Evolutionary conservation across 1,140 invertebrate genomes (phyloP), one percentile per base, ranked within the genome.

Genomic region (Orchesella cincta): DNA sequence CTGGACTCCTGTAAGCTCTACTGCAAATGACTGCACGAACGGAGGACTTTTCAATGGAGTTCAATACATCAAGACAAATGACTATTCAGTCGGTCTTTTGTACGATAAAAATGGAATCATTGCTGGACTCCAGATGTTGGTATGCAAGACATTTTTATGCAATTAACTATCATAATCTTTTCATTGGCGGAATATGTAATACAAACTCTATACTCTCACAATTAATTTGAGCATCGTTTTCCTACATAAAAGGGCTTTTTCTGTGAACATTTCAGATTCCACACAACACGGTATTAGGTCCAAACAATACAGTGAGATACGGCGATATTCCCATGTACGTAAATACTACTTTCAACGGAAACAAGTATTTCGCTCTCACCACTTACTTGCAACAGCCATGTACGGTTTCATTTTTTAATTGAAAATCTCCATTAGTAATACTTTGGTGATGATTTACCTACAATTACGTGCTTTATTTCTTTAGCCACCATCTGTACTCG

Each of bases 121-220:
- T 26, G 78, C 73, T 28, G 80, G 80, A 62, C 62, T 81, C 29
- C 80, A 81, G 74, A 70, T 78, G 20, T 26, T 78, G 31, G 80
- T 80, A 73, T 74, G 72, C 5, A 71, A 31, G 2, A 31, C 67
- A 71, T 35, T 54, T 36, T 29, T 72, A 52, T 72, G 23, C 5
- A 77, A 62, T 51, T 71, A 23, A n/a, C n/a, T n/a, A n/a, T n/a
- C n/a, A n/a, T n/a, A n/a, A n/a, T n/a, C n/a, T n/a, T n/a, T n/a
- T n/a, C n/a, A n/a, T n/a, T n/a, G n/a, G n/a, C n/a, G n/a, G n/a
- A n/a, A n/a, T n/a, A n/a, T n/a, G n/a, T n/a, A n/a, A n/a, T n/a
- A n/a, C n/a, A n/a, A n/a, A n/a, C n/a, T n/a, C n/a, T n/a, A n/a
- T n/a, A n/a, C n/a, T n/a, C n/a, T n/a, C n/a, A n/a, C n/a, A n/a